phyloP scores from a whole-genome alignment of 2,888 invertebrate species.

The Nesidiocoris tenuis region DNA sequence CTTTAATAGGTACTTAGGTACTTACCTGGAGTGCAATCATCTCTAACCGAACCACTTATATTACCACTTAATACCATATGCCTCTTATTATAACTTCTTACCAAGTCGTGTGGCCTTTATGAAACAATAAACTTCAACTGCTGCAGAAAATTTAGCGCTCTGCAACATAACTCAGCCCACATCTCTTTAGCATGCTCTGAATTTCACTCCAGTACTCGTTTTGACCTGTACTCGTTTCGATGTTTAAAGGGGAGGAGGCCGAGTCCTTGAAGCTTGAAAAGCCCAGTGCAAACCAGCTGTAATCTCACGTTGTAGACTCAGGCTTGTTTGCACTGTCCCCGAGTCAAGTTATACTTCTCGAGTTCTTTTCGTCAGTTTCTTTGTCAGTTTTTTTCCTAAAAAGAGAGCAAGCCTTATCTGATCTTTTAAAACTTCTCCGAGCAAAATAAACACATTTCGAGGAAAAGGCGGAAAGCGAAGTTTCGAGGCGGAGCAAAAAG shows the following conservation, averaged over 20 bases:
- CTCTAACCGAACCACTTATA: too few species aligned
- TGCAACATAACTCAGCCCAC: too few species aligned
- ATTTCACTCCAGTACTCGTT: too few species aligned
- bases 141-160: too few species aligned
- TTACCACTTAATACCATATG: too few species aligned
- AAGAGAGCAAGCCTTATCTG: conserved; percentile 15
- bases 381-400: conserved; percentile 14
- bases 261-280: background rate
- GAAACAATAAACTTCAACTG: too few species aligned
- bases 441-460: conserved; percentile 19
- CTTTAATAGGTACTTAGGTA: too few species aligned
- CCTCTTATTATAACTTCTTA: too few species aligned
- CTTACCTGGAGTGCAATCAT: too few species aligned
- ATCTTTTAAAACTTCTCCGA: conserved; percentile 9
- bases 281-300: conserved; percentile 23
- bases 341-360: conserved; percentile 32
- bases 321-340: conserved; percentile 20
- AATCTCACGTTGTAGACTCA: conserved; percentile 26
- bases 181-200: too few species aligned
- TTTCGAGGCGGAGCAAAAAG: background rate
- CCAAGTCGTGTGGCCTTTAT: too few species aligned
- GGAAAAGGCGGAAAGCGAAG: background rate
- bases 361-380: conserved; percentile 30
- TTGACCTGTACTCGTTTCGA: too few species aligned
- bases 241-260: background rate